Evolutionary conservation across 2,797 vertebrate genomes (phyloP), one percentile per base, ranked within the genome.

Genomic region (Heliangelus exortis): DNA sequence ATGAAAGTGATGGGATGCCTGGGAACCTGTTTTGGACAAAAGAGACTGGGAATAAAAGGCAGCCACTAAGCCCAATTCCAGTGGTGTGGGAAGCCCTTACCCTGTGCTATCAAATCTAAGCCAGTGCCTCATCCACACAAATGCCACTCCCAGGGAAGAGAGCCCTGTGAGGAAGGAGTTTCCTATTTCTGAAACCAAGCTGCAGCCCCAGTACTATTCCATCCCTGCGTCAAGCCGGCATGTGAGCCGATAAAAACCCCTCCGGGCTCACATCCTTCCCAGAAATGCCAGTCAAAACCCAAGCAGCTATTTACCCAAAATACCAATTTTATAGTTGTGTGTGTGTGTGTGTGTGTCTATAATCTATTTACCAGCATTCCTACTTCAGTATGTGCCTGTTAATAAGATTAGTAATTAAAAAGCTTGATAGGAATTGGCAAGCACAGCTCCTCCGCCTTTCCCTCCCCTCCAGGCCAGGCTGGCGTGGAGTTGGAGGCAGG

Each of bases 351-450:
- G 95, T 96, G 94, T 92, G 94, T 89, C 95, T 94, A 96, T 97
- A 97, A 96, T 93, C 97, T 96, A 97, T 97, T 98, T 96, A 96
- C 97, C 89, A 96, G 97, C 97, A 97, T 97, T 97, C 97, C 97
- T 96, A 93, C 92, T 95, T 86, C 86, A 83, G 92, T 93, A 77
- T 93, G 95, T 94, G 96, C 95, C 96, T 92, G 97, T 97, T 97
- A 98, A 97, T 97, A 97, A 98, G 97, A 97, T 97, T 97, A 97
- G 96, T 95, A 96, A 98, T 98, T 98, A 97, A 98, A 98, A 98
- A 95, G 91, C 95, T 93, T 95, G 92, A 96, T 96, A 96, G 96
- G 90, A 93, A 93, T 84, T 95, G 90, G 90, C 92, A 93, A 94
- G 90, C 77, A 16, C 43, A 81, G 71, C 74, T 93, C 75, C 95